A percentile compares a stretch with the other conserved stretches of the same genome.
phyloP scores from a whole-genome alignment of 2,888 invertebrate genomes.

The Gandaritis pyraliata region DNA sequence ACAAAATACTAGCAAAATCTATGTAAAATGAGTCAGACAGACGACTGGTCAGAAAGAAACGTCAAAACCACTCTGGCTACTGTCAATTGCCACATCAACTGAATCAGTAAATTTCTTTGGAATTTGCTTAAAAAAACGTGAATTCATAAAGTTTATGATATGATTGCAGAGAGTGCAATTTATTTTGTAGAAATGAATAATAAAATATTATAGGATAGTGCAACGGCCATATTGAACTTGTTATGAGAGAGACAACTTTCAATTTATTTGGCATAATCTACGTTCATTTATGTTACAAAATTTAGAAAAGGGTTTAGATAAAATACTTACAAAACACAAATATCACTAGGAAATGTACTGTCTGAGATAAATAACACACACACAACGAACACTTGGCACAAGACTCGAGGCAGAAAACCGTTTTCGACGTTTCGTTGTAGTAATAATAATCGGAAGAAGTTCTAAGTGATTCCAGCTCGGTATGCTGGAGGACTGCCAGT shows the following conservation, averaged over 20 bases:
- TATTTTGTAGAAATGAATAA: constrained; percentile 16
- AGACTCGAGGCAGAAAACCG: constrained; percentile 82
- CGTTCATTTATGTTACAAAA: constrained; percentile 8
- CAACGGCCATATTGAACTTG: constrained; percentile 83
- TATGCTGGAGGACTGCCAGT: neutral
- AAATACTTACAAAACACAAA: constrained; percentile 75
- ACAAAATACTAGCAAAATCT: constrained; percentile 6
- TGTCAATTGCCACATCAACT: constrained; percentile 83
- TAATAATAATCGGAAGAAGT: constrained; percentile 17
- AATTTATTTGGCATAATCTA: constrained; percentile 31
- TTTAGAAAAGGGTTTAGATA: constrained; percentile 27
- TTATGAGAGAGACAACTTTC: constrained; percentile 52
- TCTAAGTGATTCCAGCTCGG: constrained; percentile 7
- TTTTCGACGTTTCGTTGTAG: constrained; percentile 50
- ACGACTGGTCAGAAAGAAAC: constrained; percentile 58
- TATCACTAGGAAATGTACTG: constrained; percentile 67
- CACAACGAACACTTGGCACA: constrained; percentile 76
- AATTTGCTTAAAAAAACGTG: constrained; percentile 12
- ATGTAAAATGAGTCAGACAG: constrained; percentile 69
- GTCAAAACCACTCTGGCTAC: constrained; percentile 71
- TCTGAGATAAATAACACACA: constrained; percentile 70
- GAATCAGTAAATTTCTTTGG: constrained; percentile 44
- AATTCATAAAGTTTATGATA: neutral
- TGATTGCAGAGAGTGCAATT: neutral
- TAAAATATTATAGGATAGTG: constrained; percentile 57